Conservation (phyloP, 92 coral and sea anemone species). For the Umimayanthus chanpuru region DNA sequence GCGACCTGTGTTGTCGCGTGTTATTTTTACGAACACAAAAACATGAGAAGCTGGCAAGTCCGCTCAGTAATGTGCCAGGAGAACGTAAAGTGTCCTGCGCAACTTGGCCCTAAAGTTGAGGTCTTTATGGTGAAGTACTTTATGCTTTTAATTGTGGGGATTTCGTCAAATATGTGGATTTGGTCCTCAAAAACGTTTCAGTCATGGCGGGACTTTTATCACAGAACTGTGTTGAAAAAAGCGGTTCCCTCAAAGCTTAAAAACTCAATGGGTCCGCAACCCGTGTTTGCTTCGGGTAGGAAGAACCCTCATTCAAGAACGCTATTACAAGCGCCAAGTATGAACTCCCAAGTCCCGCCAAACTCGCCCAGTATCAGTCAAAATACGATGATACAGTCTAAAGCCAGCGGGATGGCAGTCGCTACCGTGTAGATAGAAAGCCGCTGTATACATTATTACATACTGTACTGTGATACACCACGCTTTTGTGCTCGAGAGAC, state of each 20-base stretch:
- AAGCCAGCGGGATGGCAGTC: slow-evolving; percentile 73
- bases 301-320: slow-evolving; percentile 30
- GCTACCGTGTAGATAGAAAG: slow-evolving; percentile 61
- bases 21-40: slow-evolving; percentile 88
- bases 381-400: slow-evolving; percentile 39
- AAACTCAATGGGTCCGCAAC: slow-evolving; percentile 27
- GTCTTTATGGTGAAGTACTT: slow-evolving; percentile 90
- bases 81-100: slow-evolving; percentile 59
- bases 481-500: slow-evolving; percentile 4
- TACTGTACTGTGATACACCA: background rate
- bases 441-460: background rate
- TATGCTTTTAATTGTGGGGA: slow-evolving; percentile 92
- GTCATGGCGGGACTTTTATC: slow-evolving; percentile 86
- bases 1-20: slow-evolving; percentile 91
- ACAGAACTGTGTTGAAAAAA: slow-evolving; percentile 60
- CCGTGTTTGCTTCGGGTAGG: slow-evolving; percentile 6
- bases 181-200: slow-evolving; percentile 95
- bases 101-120: slow-evolving; percentile 80
- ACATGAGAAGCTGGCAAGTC: slow-evolving; percentile 81
- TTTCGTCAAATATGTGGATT: slow-evolving; percentile 96
- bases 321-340: slow-evolving; percentile 16
- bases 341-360: slow-evolving; percentile 14
- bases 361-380: slow-evolving; percentile 45
- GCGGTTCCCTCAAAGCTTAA: slow-evolving; percentile 39
- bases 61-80: slow-evolving; percentile 71